Conservation (phyloP, 1,140 invertebrate species). For the Samia ricini region DNA sequence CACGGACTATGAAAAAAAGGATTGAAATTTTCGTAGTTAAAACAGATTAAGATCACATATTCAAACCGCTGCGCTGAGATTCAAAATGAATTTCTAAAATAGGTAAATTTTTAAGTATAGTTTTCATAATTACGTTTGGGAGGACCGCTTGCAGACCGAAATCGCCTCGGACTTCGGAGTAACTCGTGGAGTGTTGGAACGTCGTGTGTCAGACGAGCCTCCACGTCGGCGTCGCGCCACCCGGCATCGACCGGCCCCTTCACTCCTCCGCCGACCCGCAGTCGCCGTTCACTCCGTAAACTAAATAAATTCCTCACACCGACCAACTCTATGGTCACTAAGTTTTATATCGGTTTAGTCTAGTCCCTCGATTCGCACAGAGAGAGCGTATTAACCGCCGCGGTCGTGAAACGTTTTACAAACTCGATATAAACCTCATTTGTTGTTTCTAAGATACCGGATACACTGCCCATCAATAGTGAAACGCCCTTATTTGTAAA, state of each 20-base stretch:
- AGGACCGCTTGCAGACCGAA: not conserved
- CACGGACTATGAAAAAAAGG: too few relatives aligned
- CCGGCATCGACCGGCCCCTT: conserved; percentile 35
- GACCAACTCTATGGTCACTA: conserved; percentile 19
- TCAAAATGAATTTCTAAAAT: too few relatives aligned
- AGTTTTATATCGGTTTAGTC: conserved; percentile 45
- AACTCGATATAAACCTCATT: conserved; percentile 8
- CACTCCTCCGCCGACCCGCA: conserved; percentile 26
- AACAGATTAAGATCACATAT: too few relatives aligned
- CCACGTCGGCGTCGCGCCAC: conserved; percentile 74
- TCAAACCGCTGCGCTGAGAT: too few relatives aligned
- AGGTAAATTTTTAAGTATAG: too few relatives aligned
- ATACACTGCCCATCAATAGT: not conserved
- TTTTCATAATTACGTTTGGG: not conserved
- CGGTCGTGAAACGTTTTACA: conserved; percentile 1
- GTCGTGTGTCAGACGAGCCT: conserved; percentile 67
- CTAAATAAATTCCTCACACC: conserved; percentile 42
- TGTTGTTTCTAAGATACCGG: not conserved
- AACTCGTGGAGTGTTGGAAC: conserved; percentile 49
- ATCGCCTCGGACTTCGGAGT: conserved; percentile 21
- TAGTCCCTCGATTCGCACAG: conserved; percentile 28
- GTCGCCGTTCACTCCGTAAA: conserved; percentile 18
- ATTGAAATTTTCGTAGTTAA: too few relatives aligned
- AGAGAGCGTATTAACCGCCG: conserved; percentile 25
- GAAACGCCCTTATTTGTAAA: not conserved